Evolutionary conservation across 2,888 invertebrate genomes (phyloP).

Genomic region (Andrena fulva): DNA sequence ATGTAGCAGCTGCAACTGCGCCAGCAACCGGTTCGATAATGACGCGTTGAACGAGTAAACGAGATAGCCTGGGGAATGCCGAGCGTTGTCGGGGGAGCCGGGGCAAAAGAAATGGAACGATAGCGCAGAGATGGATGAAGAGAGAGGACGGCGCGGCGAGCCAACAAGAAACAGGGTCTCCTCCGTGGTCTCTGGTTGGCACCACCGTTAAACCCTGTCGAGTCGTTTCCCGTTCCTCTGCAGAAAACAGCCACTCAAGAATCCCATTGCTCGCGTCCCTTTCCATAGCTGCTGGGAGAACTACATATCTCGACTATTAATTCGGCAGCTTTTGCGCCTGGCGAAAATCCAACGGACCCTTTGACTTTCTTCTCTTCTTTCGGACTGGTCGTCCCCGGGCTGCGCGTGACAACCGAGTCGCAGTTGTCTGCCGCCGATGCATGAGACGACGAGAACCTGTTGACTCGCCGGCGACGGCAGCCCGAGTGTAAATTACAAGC

Average conservation of each 20-base stretch:
- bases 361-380: too few relatives aligned
- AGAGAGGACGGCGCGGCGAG: not conserved
- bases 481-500: slow-evolving; percentile 20
- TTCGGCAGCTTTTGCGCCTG: not conserved
- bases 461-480: not conserved
- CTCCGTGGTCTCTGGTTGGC: slow-evolving; percentile 32
- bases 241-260: slow-evolving; percentile 14
- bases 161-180: slow-evolving; percentile 22
- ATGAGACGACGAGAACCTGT: slow-evolving; percentile 6
- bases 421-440: not conserved
- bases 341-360: slow-evolving; percentile 16
- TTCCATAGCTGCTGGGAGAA: too few relatives aligned
- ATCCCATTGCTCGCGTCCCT: not conserved
- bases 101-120: slow-evolving; percentile 31
- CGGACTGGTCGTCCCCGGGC: not conserved
- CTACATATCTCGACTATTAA: too few relatives aligned
- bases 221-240: slow-evolving; percentile 44
- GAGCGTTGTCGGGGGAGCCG: slow-evolving; percentile 3
- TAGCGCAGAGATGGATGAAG: slow-evolving; percentile 15
- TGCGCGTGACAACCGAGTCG: not conserved
- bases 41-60: slow-evolving; percentile 71
- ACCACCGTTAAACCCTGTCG: slow-evolving; percentile 63
- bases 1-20: slow-evolving; percentile 69
- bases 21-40: slow-evolving; percentile 75
- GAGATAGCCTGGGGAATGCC: slow-evolving; percentile 52